Evolutionary conservation across 2,113 vertebrate species (phyloP).

Genomic region (Narcine bancroftii): DNA sequence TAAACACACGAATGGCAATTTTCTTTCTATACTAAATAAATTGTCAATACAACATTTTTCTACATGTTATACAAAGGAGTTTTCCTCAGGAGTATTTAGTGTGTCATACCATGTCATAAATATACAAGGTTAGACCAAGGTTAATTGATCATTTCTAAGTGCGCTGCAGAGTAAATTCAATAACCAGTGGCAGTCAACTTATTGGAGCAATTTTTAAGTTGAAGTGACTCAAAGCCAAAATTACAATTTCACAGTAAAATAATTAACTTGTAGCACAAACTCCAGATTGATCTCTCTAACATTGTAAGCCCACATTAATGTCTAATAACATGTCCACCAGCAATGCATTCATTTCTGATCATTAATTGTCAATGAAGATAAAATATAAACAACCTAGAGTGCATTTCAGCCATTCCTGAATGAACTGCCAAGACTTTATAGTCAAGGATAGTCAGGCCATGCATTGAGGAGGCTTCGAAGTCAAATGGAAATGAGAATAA

Average conservation of each 20-base stretch:
- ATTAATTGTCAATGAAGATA: background rate
- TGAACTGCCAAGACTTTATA: background rate
- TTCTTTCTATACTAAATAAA: background rate
- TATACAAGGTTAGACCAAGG: background rate
- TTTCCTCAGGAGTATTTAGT: slow-evolving; percentile 9
- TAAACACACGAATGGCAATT: background rate
- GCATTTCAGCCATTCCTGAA: background rate
- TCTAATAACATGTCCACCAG: background rate
- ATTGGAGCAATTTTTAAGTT: slow-evolving; percentile 1
- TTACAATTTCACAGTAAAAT: slow-evolving; percentile 21
- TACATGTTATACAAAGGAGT: slow-evolving; percentile 12
- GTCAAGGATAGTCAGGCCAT: background rate
- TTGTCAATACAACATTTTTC: slow-evolving; percentile 2
- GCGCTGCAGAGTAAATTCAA: background rate
- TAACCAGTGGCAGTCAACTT: background rate
- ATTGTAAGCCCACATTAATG: background rate
- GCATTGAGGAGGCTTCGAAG: background rate
- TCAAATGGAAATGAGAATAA: too few species aligned
- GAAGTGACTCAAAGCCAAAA: background rate
- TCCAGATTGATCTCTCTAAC: background rate
- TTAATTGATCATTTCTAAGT: slow-evolving; percentile 19
- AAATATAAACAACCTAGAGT: background rate
- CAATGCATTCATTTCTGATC: background rate
- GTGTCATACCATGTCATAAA: background rate
- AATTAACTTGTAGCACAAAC: slow-evolving; percentile 15